Percentiles rank a stretch among this genome's conserved stretches.
Evolutionary conservation across 1,140 invertebrate genomes (phyloP).

Genomic region (Nasonia giraulti): DNA sequence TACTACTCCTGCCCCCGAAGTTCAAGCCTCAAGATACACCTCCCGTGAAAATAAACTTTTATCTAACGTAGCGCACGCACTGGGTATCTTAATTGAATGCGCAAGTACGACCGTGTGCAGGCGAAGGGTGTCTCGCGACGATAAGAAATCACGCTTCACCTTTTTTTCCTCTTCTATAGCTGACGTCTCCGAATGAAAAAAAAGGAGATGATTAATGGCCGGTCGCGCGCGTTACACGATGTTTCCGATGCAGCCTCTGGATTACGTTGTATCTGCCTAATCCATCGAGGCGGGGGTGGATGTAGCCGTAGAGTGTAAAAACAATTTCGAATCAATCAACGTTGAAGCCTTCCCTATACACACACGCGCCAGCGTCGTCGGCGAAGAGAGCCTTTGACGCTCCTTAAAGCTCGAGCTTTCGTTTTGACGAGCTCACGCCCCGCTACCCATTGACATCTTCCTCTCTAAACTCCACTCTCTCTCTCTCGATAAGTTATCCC

Average conservation of each 20-base stretch:
- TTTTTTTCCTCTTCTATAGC: neutral
- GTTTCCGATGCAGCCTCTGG: constrained; percentile 5
- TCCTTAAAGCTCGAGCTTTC: neutral
- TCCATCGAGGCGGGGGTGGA: neutral
- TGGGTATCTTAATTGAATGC: constrained; percentile 7
- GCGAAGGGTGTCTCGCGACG: no score
- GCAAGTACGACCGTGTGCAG: neutral
- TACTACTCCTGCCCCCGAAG: neutral
- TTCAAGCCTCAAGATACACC: constrained; percentile 1
- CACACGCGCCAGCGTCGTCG: neutral
- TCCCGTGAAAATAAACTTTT: constrained; percentile 17
- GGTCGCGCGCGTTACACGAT: neutral
- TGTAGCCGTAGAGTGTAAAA: neutral
- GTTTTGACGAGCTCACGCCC: constrained; percentile 5
- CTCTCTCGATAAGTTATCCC: neutral
- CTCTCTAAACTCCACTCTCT: neutral
- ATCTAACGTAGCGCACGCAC: neutral
- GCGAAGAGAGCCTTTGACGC: neutral
- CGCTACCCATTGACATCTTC: constrained; percentile 5
- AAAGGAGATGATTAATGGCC: constrained; percentile 35
- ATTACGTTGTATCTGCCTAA: constrained; percentile 21
- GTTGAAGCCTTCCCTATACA: neutral
- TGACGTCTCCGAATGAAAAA: neutral
- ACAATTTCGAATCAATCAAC: constrained; percentile 34
- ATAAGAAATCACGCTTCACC: no score